phyloP scores from a whole-genome alignment of 1,140 invertebrate species.

The Platyscapa corneri region DNA sequence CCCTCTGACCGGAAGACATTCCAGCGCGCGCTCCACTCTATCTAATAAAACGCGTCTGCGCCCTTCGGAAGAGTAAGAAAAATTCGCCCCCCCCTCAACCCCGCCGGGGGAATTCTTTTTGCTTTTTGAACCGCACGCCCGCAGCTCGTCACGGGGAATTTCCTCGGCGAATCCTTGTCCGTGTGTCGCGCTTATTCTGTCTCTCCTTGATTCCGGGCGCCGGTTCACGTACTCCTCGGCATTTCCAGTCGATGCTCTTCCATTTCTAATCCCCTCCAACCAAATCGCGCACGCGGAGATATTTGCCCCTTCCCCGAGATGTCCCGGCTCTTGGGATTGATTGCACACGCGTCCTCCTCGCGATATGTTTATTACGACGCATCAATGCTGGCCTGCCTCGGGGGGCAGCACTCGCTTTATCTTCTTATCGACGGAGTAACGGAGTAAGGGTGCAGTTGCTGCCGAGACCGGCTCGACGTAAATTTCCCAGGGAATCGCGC shows the following conservation, averaged over 20 bases:
- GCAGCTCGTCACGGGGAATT: constrained; percentile 31
- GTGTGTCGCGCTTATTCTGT: not conserved
- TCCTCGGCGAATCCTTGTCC: constrained; percentile 33
- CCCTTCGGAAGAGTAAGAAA: constrained; percentile 16
- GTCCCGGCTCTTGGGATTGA: not conserved
- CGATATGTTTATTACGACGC: constrained; percentile 31
- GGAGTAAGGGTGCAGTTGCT: not conserved
- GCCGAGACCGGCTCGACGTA: not conserved
- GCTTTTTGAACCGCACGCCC: not conserved
- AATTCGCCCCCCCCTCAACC: not conserved
- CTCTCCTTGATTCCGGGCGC: not conserved
- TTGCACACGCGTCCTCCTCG: not conserved
- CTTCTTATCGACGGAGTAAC: constrained; percentile 18
- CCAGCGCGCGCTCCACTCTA: constrained; percentile 26
- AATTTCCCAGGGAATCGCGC: not conserved
- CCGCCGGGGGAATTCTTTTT: constrained; percentile 16
- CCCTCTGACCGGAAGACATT: constrained; percentile 42
- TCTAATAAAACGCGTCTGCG: constrained; percentile 44
- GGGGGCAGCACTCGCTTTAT: not conserved
- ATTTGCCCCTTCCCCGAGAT: not conserved
- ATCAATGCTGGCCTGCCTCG: constrained; percentile 8
- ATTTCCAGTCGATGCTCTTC: constrained; percentile 32
- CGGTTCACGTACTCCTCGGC: constrained; percentile 17
- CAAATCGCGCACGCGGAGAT: constrained; percentile 23
- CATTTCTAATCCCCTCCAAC: constrained; percentile 12